Evolutionary conservation across 2,888 invertebrate species (phyloP).

Genomic region (Lypha dubia): DNA sequence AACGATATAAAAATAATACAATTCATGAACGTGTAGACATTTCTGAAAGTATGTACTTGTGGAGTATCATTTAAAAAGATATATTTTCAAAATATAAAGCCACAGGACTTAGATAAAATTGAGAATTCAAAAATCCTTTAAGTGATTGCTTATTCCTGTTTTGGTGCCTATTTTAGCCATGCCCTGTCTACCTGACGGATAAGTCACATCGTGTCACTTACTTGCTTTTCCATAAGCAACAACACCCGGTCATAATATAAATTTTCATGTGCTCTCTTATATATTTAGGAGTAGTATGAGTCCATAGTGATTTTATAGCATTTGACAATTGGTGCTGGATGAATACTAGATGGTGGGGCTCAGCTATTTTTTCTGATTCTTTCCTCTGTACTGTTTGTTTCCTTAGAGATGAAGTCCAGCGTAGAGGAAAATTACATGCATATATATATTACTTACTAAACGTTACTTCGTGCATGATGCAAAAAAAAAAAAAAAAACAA

Average conservation of each 20-base stretch:
- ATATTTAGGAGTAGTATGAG: background rate
- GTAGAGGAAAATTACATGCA: constrained; percentile 46
- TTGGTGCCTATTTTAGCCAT: constrained; percentile 38
- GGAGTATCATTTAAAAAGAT: constrained; percentile 15
- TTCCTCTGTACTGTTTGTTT: constrained; percentile 41
- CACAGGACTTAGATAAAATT: constrained; percentile 33
- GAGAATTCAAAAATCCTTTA: constrained; percentile 40
- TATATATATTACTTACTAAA: constrained; percentile 35
- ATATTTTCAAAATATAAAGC: constrained; percentile 41
- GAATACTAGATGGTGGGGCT: background rate
- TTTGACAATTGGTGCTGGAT: constrained; percentile 25
- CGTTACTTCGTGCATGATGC: constrained; percentile 1
- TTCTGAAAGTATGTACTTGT: background rate
- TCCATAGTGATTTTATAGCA: constrained; percentile 17
- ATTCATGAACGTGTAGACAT: background rate
- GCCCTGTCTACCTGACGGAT: constrained; percentile 32
- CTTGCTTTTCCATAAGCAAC: background rate
- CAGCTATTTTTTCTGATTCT: background rate
- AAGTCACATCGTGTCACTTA: constrained; percentile 42
- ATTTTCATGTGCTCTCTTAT: background rate
- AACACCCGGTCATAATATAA: background rate
- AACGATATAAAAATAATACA: constrained; percentile 22
- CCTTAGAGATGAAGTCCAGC: constrained; percentile 41
- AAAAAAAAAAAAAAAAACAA: background rate
- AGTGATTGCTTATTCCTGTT: constrained; percentile 40